Conservation (phyloP, 2,888 invertebrate species). For the Pinctada fucata region DNA sequence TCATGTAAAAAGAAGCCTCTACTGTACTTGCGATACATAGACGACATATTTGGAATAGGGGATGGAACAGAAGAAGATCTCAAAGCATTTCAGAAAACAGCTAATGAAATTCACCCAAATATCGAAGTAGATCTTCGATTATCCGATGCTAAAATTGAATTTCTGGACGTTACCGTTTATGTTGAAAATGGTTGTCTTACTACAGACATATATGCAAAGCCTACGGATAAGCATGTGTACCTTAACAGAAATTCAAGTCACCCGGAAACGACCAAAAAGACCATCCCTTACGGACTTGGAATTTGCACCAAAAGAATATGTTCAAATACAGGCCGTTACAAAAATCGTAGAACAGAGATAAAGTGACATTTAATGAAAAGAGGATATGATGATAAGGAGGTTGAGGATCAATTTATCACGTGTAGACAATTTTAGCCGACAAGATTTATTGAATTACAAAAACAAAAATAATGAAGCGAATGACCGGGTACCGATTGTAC, state of each 20-base stretch:
- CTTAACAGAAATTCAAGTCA: background rate
- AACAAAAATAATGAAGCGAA: too few species aligned
- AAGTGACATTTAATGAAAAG: too few species aligned
- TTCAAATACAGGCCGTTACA: too few species aligned
- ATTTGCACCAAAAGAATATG: background rate
- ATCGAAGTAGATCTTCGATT: constrained; percentile 12
- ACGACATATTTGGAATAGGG: constrained; percentile 13
- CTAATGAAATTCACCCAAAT: constrained; percentile 10
- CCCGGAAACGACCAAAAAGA: background rate
- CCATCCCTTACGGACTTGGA: background rate
- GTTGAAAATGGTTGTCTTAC: background rate
- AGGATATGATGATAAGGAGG: too few species aligned
- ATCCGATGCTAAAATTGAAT: too few species aligned
- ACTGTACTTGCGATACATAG: constrained; percentile 13
- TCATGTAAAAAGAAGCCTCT: background rate
- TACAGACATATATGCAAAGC: background rate
- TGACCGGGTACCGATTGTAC: too few species aligned
- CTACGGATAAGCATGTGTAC: background rate
- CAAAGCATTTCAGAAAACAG: background rate
- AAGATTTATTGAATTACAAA: too few species aligned
- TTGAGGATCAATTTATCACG: too few species aligned
- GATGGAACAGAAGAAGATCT: background rate
- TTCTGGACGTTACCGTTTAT: too few species aligned
- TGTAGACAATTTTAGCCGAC: too few species aligned
- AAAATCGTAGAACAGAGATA: too few species aligned